Evolutionary conservation across 1,140 invertebrate species (phyloP), one percentile per base, ranked within the genome.

Genomic region (Dendroctonus valens): DNA sequence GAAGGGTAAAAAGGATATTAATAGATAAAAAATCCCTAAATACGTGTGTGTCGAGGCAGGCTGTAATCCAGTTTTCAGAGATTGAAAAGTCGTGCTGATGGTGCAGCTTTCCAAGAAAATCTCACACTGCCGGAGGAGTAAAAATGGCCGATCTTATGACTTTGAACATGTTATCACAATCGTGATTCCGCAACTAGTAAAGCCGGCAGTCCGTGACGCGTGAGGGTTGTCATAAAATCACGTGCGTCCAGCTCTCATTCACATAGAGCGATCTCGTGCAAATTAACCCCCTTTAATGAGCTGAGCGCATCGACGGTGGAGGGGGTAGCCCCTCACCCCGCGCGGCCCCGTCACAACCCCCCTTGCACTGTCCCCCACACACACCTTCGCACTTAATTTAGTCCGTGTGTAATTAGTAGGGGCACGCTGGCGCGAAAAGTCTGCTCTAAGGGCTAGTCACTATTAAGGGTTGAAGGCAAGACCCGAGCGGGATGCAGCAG

Each of bases 281-380:
- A 67, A 67, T 67, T 67, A 67, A 67, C 58, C 65, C 58, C 65
- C 65, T 60, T 67, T 67, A 67, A 67, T 67, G 65, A 67, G 65
- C 26, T 26, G 26, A 26, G 26, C 65, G 65, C 40, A 40, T 44
- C 55, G 65, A 57, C 59, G 46, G 65, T 58, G 59, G 68, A 55
- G 62, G 49, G 39, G 53, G 38, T 9, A 38, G 51, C 65, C 55
- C 64, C 54, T 54, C 63, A 59, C 63, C 51, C 40, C 69, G 61
- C 40, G 38, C 49, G 40, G 14, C 41, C 51, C 55, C 64, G 70
- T 59, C 64, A 44, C 49, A 26, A 50, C 51, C 41, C 50, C 69
- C 62, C 65, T 59, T 46, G 58, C 52, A 65, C 62, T 58, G 26
- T 42, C 67, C 41, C 41, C 61, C 50, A 59, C 70, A 26, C 39